Base-by-base conservation (phyloP, 2,888 invertebrate species). In the Platycheirus rosarum region DNA sequence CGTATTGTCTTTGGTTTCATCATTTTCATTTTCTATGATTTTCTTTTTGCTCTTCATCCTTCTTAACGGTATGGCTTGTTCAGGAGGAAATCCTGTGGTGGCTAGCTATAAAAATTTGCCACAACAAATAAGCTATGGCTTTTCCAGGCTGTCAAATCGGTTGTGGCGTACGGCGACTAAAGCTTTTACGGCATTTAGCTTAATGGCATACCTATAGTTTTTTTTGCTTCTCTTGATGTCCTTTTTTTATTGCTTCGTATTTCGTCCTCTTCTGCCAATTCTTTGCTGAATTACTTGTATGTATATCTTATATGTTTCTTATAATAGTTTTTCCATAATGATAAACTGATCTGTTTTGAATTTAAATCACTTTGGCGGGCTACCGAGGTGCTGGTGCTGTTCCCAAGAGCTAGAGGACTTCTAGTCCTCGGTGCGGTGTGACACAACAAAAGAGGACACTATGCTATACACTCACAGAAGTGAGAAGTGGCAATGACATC, bases 281-380 rank as follows among this genome's bases (percentile, higher is more conserved):
- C 40, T 16, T 66, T 40, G 44, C 32, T 29, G 32, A 55, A 42
- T 74, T 51, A 60, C 49, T 35, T 40, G 42, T 80, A 60, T 40
- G 44, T 80, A 62, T 65, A 37, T 13, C 63, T 63, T 65, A 66
- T 70, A 80, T 79, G 51, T 69, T 80, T 71, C 70, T 76, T 76
- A 62, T 65, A 75, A 71, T 80, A 80, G 70, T 71, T 75, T 76
- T 51, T 73, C 63, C 68, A 73, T 82, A 77, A 77, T 77, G 71
- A 77, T 63, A 73, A 71, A 82, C 63, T 68, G 71, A 82, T 82
- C 77, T 77, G 82, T 82, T 77, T 77, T 68, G 82, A 82, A 82
- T 82, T 82, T 82, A 77, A 77, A 82, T 82, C 82, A 82, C 65
- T 82, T 60, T 73, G 66, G n/a, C 37, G 20, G 20, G 2, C 4